Base-by-base conservation (phyloP, 1,140 invertebrate genomes). In the Chironomus tepperi region DNA sequence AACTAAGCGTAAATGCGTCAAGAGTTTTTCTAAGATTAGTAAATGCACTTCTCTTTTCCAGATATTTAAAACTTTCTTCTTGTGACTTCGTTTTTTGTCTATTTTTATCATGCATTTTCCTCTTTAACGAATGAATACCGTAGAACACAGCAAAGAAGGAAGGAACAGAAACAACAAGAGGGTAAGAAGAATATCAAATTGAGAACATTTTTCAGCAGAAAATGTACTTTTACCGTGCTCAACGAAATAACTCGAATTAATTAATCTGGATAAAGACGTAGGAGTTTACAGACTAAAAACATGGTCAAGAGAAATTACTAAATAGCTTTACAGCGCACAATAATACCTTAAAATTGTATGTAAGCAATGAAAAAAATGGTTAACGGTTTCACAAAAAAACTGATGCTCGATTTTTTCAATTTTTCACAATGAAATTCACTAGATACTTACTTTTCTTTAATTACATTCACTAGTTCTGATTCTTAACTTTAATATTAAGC, bases 351-450 rank as follows among this genome's bases (percentile, higher is more conserved):
- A 0, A 15, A n/a, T 57, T 57, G 12, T 57, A 57, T 57, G 47
- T 57, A 57, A 57, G 47, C 47, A 57, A 34, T 34, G 2, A 34
- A 34, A 57, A 47, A 47, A 57, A 57, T 57, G 12, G 12, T 12
- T 57, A 57, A 57, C 47, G 47, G 47, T 57, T 57, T 57, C 47
- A 57, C 12, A 57, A 57, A 57, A 57, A 57, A 15, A 57, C 47
- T 57, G 47, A 57, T 57, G 47, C 47, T 57, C n/a, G 12, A n/a
- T 57, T 57, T 57, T 57, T n/a, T 12, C 47, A n/a, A 0, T n/a
- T n/a, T 57, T 57, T 57, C 47, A 57, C 47, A 57, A 57, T 57
- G 8, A 57, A 57, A 57, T 57, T n/a, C 12, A 57, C 12, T 5
- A 57, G 10, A 57, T 57, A 57, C 47, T 15, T 15, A 57, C 47